These are phyloP conservation scores for Physeter macrocephalus DNA, from an alignment of 2,113 vertebrate genomes.

Conservation along the genomic window DNA sequence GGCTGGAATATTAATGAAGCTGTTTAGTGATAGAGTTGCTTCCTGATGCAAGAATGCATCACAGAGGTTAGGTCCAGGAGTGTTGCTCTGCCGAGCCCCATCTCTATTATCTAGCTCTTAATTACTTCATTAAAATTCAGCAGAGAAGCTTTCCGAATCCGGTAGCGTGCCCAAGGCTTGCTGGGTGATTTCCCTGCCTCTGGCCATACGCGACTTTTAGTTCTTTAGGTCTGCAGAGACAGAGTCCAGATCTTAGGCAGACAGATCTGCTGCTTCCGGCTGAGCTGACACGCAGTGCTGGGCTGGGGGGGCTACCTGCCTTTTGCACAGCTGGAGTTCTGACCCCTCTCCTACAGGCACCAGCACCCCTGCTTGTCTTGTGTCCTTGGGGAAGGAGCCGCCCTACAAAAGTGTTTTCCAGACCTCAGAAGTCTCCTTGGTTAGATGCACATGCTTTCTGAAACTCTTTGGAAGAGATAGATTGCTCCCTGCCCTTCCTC, in stretches of 20 bases:
- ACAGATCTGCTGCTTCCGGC: not conserved
- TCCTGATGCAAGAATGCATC: constrained; percentile 57
- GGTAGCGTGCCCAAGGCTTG: constrained; percentile 55
- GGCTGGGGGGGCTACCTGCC: not conserved
- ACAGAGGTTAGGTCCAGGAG: constrained; percentile 64
- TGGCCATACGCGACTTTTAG: constrained; percentile 51
- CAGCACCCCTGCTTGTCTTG: not conserved
- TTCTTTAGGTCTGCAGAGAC: constrained; percentile 52
- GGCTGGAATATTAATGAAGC: constrained; percentile 66
- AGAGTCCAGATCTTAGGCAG: constrained; percentile 29
- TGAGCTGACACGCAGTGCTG: accelerated
- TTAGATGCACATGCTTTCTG: not conserved
- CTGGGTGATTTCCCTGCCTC: constrained; percentile 70
- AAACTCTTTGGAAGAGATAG: not conserved
- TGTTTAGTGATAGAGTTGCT: constrained; percentile 61
- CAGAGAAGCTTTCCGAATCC: constrained; percentile 57
- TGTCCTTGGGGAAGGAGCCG: not conserved
- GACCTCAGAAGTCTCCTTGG: not conserved
- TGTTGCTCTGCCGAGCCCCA: constrained; percentile 56
- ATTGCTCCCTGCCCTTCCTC: not conserved
- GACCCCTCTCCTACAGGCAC: not conserved
- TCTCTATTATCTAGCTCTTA: constrained; percentile 69
- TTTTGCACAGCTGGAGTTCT: not conserved
- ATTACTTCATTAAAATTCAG: constrained; percentile 75
- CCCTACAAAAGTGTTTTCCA: not conserved